Evolutionary conservation across 1,140 invertebrate species (phyloP).

Genomic region (Solenopsis invicta): DNA sequence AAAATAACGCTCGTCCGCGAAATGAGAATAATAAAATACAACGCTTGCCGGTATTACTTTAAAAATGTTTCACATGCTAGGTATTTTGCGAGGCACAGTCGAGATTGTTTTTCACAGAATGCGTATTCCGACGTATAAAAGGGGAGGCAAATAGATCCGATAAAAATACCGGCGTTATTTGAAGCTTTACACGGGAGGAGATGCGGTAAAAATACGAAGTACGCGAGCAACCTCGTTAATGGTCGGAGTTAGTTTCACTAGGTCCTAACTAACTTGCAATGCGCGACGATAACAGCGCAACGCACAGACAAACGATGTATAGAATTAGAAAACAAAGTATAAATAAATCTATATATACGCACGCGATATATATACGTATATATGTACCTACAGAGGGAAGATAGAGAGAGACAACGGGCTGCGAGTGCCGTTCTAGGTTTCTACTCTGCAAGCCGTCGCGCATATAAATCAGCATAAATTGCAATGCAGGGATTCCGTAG

Average conservation of each 20-base stretch:
- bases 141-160: background rate
- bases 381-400: background rate
- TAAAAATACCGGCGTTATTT: slow-evolving; percentile 40
- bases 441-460: slow-evolving; percentile 70
- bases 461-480: slow-evolving; percentile 86
- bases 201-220: slow-evolving; percentile 17
- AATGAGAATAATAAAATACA: slow-evolving; percentile 6
- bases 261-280: slow-evolving; percentile 21
- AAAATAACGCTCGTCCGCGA: background rate
- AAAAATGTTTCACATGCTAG: background rate
- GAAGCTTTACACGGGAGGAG: background rate
- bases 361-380: background rate
- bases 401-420: background rate
- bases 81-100: background rate
- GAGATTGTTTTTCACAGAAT: slow-evolving; percentile 36
- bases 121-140: slow-evolving; percentile 6
- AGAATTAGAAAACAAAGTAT: slow-evolving; percentile 38
- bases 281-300: background rate
- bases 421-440: slow-evolving; percentile 43
- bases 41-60: background rate
- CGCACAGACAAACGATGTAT: background rate
- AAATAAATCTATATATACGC: slow-evolving; percentile 39
- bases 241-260: background rate
- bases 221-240: slow-evolving; percentile 11
- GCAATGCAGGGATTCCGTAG: slow-evolving; percentile 81